Percentiles rank a stretch among this genome's conserved stretches.
These are phyloP conservation scores for Chelon labrosus DNA, from an alignment of 2,797 vertebrate genomes.

Conservation along the genomic window DNA sequence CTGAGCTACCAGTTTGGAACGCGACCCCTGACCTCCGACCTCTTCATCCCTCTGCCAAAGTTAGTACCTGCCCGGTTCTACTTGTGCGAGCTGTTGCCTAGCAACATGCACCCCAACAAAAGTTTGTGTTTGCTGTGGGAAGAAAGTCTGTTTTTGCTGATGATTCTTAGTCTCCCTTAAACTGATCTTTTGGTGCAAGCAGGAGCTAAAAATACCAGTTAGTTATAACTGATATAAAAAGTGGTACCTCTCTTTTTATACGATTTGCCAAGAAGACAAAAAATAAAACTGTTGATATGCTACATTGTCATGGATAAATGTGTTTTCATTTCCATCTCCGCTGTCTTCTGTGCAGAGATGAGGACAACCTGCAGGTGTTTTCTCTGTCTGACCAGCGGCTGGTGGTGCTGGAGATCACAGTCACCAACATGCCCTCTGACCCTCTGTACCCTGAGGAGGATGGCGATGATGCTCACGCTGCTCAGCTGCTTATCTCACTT, in stretches of 20 bases:
- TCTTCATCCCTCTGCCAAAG: constrained; percentile 89
- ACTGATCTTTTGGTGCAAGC: background rate
- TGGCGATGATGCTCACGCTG: constrained; percentile 93
- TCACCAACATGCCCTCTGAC: constrained; percentile 92
- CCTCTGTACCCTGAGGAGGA: constrained; percentile 83
- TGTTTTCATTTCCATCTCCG: background rate
- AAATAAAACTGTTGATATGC: too few species aligned
- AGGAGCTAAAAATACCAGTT: too few species aligned
- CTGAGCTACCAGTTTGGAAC: constrained; percentile 88
- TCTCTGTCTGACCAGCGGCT: constrained; percentile 90
- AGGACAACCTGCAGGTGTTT: constrained; percentile 85
- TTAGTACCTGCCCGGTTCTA: constrained; percentile 68
- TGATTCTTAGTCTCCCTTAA: background rate
- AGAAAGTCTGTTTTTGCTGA: background rate
- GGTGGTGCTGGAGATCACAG: constrained; percentile 88
- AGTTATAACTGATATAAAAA: too few species aligned
- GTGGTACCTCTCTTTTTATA: too few species aligned
- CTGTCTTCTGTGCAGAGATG: constrained; percentile 71
- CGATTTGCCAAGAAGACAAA: too few species aligned
- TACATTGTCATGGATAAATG: background rate
- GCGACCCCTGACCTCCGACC: constrained; percentile 78
- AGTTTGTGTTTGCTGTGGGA: background rate
- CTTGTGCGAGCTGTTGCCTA: constrained; percentile 14
- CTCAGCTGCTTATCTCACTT: constrained; percentile 87
- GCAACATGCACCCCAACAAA: constrained; percentile 8